Evolutionary conservation across 2,113 vertebrate species (phyloP), one percentile per base, ranked within the genome.

Genomic region (Egretta garzetta): DNA sequence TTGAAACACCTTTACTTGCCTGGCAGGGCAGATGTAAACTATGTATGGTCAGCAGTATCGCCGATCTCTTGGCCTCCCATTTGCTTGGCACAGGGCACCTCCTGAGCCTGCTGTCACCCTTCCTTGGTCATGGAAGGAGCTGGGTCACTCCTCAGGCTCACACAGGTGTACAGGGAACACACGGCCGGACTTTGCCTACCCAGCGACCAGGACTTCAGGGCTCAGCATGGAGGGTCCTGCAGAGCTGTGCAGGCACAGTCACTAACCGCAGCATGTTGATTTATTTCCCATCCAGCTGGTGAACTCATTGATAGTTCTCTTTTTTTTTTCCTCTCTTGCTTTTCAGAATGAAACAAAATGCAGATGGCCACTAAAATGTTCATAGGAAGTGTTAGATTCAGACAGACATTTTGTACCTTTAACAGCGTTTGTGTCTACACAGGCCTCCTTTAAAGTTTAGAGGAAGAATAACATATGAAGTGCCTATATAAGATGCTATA

Each of bases 341-440:
- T 86, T 79, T 88, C 80, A 91, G 81, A 94, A 91, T 86, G 88
- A 96, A 95, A 93, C 79, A 86, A 95, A 97, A 96, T 83, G 52
- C 86, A 96, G 84, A 92, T 94, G 58, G 59, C 71, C 66, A 37
- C 81, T 74, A 63, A 85, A 83, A 81, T 58, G 39, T 88, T 97
- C 74, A 74, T 16, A 95, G 84, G 83, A 68, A 35, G 41, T 94
- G 66, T 88, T 93, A 93, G 70, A 95, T 95, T 93, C 49, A 37
- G 60, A 88, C 82, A 90, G 62, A 68, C 41, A 41, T 62, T 75
- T 82, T 74, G 32, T 72, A 72, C 58, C 35, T 68, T 88, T 81
- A 60, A 32, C 8, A 58, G 77, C 74, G 50, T 62, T 63, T 79
- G 39, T 32, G 24, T 80, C 90, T 88, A 9, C 50, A 79, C 76